These are phyloP conservation scores for Eristalis arbustorum DNA, from an alignment of 2,888 invertebrate species.

Conservation along the genomic window DNA sequence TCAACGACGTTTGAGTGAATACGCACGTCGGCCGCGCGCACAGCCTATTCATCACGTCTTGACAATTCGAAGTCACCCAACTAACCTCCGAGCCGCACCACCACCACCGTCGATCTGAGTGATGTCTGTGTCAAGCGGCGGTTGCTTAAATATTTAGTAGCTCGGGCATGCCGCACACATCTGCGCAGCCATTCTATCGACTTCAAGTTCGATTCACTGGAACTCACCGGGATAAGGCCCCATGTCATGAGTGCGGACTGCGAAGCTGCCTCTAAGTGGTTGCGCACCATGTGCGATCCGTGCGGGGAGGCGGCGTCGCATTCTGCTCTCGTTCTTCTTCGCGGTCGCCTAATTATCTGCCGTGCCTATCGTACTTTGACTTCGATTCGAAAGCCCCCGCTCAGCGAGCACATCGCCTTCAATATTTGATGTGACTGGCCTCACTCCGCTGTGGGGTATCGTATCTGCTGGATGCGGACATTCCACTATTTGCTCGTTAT, in stretches of 20 bases:
- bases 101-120: not conserved
- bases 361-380: constrained; percentile 50
- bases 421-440: constrained; percentile 55
- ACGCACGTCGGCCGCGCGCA: not conserved
- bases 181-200: constrained; percentile 20
- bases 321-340: constrained; percentile 28
- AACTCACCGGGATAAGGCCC: constrained; percentile 6
- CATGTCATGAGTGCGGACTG: not conserved
- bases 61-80: constrained; percentile 3
- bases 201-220: constrained; percentile 35
- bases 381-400: not conserved
- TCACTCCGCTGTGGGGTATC: not conserved
- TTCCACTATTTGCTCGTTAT: constrained; percentile 68
- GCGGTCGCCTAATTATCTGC: constrained; percentile 38
- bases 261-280: constrained; percentile 28
- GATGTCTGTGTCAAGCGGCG: not conserved
- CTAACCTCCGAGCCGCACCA: too few relatives aligned
- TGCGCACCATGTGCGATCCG: constrained; percentile 32
- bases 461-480: constrained; percentile 40
- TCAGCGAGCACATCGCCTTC: constrained; percentile 13
- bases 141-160: constrained; percentile 48
- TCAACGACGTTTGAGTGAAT: not conserved
- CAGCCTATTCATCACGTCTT: constrained; percentile 38
- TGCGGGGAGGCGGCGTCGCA: not conserved
- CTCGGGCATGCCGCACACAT: not conserved